Percentiles rank a stretch among this genome's conserved stretches.
Evolutionary conservation across 1,140 invertebrate species (phyloP).

Genomic region (Magallana gigas): DNA sequence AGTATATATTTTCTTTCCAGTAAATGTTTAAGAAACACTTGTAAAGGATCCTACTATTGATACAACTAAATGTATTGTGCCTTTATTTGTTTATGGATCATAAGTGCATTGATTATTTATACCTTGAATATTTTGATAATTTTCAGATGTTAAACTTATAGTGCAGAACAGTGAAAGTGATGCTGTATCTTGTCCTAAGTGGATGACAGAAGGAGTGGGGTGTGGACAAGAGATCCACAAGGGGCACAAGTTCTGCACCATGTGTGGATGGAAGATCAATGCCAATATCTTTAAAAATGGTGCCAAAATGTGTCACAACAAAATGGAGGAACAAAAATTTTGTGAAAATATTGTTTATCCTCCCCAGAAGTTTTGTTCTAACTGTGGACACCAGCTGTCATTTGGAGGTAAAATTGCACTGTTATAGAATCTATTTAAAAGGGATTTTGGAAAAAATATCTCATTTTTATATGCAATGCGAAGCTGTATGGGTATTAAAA

Average conservation of each 20-base stretch:
- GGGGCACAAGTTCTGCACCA: not conserved
- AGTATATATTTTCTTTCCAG: too few species aligned
- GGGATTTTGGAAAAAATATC: not conserved
- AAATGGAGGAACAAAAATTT: not conserved
- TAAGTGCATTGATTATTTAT: too few species aligned
- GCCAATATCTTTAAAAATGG: not conserved
- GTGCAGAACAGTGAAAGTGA: not conserved
- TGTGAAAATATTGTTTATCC: conserved; percentile 10
- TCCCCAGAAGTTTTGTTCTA: conserved; percentile 23
- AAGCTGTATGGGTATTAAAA: too few species aligned
- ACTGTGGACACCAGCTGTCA: conserved; percentile 7
- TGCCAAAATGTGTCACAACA: conserved; percentile 11
- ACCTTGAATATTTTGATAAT: too few species aligned
- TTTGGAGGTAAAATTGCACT: not conserved
- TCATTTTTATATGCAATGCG: too few species aligned
- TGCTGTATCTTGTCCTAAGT: not conserved
- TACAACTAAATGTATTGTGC: too few species aligned
- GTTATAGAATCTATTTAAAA: not conserved
- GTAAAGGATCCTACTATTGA: too few species aligned
- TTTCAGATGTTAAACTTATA: too few species aligned
- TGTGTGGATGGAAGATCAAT: conserved; percentile 12
- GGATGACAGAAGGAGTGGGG: not conserved
- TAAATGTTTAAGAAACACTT: too few species aligned
- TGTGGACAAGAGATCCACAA: conserved; percentile 1
- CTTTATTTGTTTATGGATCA: too few species aligned